These are phyloP conservation scores for Pontoporia blainvillei DNA, from an alignment of 2,113 vertebrate genomes.

Conservation along the genomic window DNA sequence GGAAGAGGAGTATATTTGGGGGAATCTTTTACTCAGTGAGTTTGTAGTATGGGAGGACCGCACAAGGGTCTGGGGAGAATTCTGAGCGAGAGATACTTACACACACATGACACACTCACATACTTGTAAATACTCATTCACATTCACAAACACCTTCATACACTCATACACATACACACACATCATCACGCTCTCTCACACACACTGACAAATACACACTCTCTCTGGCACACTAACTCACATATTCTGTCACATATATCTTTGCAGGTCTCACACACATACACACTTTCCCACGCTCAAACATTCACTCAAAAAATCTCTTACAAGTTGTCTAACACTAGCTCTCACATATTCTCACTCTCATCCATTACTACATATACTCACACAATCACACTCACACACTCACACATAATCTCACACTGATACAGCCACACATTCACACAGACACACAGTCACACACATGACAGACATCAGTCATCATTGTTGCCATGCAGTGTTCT, in stretches of 20 bases:
- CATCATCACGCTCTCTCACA: not conserved
- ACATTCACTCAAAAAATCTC: not conserved
- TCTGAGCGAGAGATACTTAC: not conserved
- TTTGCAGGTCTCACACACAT: not conserved
- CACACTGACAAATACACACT: not conserved
- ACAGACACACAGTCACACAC: not conserved
- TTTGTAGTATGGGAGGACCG: not conserved
- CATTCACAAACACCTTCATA: no score
- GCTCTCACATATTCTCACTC: not conserved
- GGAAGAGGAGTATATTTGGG: not conserved
- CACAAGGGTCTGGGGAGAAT: not conserved
- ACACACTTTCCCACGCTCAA: not conserved
- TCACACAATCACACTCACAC: not conserved
- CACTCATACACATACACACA: not conserved
- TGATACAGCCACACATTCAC: not conserved
- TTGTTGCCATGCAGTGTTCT: not conserved
- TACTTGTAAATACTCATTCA: no score
- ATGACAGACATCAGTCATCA: not conserved
- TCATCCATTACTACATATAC: not conserved
- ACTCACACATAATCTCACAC: not conserved
- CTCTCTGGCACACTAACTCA: not conserved
- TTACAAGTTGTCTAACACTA: not conserved
- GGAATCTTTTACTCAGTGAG: not conserved
- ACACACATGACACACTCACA: no score
- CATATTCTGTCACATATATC: not conserved